Conservation (phyloP, 2,888 invertebrate species). For the Synergus itoensis region DNA sequence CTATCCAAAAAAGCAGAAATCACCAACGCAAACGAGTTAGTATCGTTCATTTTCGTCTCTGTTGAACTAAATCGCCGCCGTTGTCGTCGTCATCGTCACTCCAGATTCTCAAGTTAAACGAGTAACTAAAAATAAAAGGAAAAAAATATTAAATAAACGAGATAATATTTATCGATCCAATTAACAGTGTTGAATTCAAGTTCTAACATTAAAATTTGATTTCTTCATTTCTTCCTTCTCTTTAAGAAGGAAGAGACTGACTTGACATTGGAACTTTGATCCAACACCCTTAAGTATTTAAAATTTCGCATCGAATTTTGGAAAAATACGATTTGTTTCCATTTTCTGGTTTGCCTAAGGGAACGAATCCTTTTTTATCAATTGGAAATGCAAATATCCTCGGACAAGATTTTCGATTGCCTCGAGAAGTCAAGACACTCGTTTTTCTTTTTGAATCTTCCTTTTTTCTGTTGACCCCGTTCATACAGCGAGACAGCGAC, state of each 20-base stretch:
- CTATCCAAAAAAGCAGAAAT: conserved; percentile 22
- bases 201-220: background rate
- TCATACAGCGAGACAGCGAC: conserved; percentile 21
- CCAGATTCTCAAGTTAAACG: conserved; percentile 19
- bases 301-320: background rate
- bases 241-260: no score
- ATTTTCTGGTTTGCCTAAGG: no score
- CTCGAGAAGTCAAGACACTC: background rate
- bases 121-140: background rate
- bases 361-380: conserved; percentile 1
- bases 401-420: background rate
- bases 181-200: background rate
- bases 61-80: conserved; percentile 11
- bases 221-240: no score
- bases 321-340: no score
- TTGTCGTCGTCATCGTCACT: conserved; percentile 25
- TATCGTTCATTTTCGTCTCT: conserved; percentile 39
- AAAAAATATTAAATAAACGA: background rate
- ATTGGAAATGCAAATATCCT: background rate
- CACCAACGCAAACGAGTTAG: conserved; percentile 18
- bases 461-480: conserved; percentile 35
- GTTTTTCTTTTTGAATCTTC: conserved; percentile 28
- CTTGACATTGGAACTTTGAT: no score
- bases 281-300: background rate
- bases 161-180: background rate